A percentile compares a stretch with the other conserved stretches of the same genome.
These are phyloP conservation scores for Rotaria magnacalcarata DNA, from an alignment of 2,888 invertebrate species.

Conservation along the genomic window DNA sequence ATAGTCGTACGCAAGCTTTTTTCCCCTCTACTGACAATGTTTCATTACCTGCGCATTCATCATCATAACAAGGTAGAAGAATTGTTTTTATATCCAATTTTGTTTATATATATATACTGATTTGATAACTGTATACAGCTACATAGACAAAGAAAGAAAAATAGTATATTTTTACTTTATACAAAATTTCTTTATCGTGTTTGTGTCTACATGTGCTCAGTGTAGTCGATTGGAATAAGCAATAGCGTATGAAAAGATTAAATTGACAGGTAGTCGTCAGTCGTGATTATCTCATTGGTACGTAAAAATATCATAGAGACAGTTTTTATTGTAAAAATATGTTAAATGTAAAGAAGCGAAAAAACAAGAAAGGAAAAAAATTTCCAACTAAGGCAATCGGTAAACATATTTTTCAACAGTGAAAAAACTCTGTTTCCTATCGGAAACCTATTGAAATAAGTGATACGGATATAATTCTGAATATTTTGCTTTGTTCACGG, in stretches of 20 bases:
- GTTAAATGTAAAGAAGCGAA: background rate
- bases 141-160: no score
- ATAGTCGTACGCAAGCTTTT: background rate
- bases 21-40: constrained; percentile 1
- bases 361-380: background rate
- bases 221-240: background rate
- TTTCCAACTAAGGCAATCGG: no score
- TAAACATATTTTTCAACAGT: no score
- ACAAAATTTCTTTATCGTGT: background rate
- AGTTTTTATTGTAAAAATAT: background rate
- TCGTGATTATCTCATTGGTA: background rate
- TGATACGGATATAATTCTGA: background rate
- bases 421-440: background rate
- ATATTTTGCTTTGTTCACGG: background rate
- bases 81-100: background rate
- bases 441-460: background rate
- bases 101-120: background rate
- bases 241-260: background rate
- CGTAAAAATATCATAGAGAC: background rate
- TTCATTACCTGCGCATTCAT: background rate
- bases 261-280: background rate
- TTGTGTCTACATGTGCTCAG: background rate
- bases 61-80: constrained; percentile 2
- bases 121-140: background rate
- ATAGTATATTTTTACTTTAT: background rate